These are phyloP conservation scores for Tachypleus tridentatus DNA, from an alignment of 1,140 invertebrate species.

Conservation along the genomic window DNA sequence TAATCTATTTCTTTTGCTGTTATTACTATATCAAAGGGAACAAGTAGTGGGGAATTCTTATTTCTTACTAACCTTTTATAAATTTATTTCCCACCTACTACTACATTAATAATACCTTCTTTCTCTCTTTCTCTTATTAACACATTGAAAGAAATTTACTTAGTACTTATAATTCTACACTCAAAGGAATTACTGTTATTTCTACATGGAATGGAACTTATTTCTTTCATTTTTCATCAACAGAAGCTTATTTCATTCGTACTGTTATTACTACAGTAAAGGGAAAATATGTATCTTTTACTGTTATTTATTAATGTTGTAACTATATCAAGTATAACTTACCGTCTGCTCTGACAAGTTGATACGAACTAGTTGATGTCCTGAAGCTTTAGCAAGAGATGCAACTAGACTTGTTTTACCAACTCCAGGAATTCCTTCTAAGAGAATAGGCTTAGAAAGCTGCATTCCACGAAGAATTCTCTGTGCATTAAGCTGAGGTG, in stretches of 20 bases:
- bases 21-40: too few relatives aligned
- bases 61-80: too few relatives aligned
- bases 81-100: too few relatives aligned
- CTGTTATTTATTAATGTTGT: conserved; percentile 1
- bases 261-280: conserved; percentile 12
- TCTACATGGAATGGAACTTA: too few relatives aligned
- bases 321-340: conserved; percentile 31
- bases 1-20: too few relatives aligned
- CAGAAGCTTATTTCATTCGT: conserved; percentile 1
- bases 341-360: conserved; percentile 98
- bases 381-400: conserved; percentile 74
- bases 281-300: conserved; percentile 6
- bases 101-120: too few relatives aligned
- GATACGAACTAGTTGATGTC: conserved; percentile 70
- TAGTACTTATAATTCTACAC: too few relatives aligned
- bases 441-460: conserved; percentile 71
- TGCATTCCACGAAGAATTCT: conserved; percentile 77
- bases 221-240: too few relatives aligned
- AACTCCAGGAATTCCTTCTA: conserved; percentile 96
- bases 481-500: conserved; percentile 67
- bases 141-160: too few relatives aligned
- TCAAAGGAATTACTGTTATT: too few relatives aligned
- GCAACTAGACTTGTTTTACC: conserved; percentile 93
- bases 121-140: too few relatives aligned
- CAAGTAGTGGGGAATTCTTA: too few relatives aligned